Evolutionary conservation across 2,797 vertebrate genomes (phyloP), one percentile per base, ranked within the genome.

Genomic region (Spinus olivaceus): DNA sequence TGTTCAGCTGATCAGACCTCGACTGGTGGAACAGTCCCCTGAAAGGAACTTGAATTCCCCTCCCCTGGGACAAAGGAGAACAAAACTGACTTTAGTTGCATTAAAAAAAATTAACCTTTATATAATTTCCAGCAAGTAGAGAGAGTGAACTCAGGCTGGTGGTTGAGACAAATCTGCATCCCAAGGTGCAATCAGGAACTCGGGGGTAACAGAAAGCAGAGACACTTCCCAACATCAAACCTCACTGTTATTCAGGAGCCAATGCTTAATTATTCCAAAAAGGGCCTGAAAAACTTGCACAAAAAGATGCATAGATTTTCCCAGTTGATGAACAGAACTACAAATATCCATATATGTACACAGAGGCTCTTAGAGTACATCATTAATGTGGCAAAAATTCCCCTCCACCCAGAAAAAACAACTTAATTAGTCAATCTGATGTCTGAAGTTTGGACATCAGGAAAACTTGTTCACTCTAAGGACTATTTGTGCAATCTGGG

Each of bases 1-100:
- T 11, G 13, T 33, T 49, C 13, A 47, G 19, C 41, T 54, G 23
- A 7, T 46, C 33, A 17, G 35, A 14, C 7, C 13, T 56, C 1
- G 0, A 13, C 42, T 49, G 51, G 25, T 35, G 11, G 16, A 65
- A 15, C 4, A 8, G 19, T 9, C 7, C 7, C 35, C 42, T 25
- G 35, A 42, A 49, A 83, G 25, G 12, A 57, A 6, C 6, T 42
- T 18, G 8, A 49, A 2, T 42, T 41, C 21, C 32, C 21, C 24
- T 56, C 6, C 25, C 9, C 1, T 1, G 2, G 17, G 0, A 1
- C 14, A 57, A 22, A 65, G 23, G 33, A 12, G 6, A 57, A 57
- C 21, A 27, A 57, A 73, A 57, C 5, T 32, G 35, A 42, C 17
- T 30, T 41, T 3, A 39, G 11, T 32, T 14, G 9, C 21, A 41